Evolutionary conservation across 2,113 vertebrate species (phyloP).

Genomic region (Struthio camelus): DNA sequence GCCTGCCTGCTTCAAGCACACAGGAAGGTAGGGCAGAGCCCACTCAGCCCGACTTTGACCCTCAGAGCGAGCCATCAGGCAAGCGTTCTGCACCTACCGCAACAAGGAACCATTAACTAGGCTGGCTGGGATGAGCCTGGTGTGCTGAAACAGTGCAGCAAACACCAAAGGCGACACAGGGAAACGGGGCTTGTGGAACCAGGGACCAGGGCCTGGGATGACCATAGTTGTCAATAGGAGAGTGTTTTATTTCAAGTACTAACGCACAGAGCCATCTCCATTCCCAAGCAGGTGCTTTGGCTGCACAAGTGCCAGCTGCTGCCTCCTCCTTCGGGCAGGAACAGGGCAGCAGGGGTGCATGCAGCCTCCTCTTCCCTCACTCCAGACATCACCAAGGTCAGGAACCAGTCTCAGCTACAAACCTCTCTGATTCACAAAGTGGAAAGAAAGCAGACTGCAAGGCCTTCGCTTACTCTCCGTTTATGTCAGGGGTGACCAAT

Average conservation of each 20-base stretch:
- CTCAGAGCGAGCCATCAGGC: neutral
- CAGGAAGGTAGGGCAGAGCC: rapidly evolving
- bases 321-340: neutral
- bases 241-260: neutral
- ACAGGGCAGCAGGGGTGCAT: neutral
- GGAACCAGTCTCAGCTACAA: neutral
- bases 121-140: neutral
- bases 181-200: neutral
- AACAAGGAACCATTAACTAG: neutral
- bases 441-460: too few species aligned
- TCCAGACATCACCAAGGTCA: neutral
- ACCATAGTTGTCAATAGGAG: neutral
- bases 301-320: neutral
- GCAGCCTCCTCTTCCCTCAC: neutral
- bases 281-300: neutral
- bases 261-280: rapidly evolving
- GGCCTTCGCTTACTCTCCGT: too few species aligned
- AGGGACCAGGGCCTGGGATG: neutral
- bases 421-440: too few species aligned
- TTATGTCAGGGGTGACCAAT: too few species aligned
- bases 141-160: neutral
- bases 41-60: neutral
- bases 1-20: neutral
- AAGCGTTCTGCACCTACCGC: rapidly evolving
- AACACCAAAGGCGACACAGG: rapidly evolving